Conservation (phyloP, 1,140 invertebrate species). For the Zaprionus davidi region DNA sequence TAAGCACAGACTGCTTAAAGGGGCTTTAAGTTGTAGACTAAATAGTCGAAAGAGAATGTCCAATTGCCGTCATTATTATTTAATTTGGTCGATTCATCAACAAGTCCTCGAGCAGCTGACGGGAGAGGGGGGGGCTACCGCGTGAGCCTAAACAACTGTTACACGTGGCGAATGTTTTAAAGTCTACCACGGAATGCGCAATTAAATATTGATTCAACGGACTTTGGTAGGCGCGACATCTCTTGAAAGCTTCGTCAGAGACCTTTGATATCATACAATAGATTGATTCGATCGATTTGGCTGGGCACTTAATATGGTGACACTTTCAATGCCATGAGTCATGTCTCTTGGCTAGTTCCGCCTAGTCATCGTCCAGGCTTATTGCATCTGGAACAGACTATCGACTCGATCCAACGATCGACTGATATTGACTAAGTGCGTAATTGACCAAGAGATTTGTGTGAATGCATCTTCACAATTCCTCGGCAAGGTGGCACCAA, state of each 20-base stretch:
- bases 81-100: slow-evolving; percentile 61
- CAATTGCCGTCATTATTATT: slow-evolving; percentile 60
- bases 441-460: slow-evolving; percentile 24
- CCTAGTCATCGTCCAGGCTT: slow-evolving; percentile 17
- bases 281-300: slow-evolving; percentile 19
- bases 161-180: slow-evolving; percentile 9
- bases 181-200: slow-evolving; percentile 25
- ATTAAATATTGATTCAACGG: slow-evolving; percentile 46
- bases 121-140: neutral
- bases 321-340: slow-evolving; percentile 19
- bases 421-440: slow-evolving; percentile 3
- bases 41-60: slow-evolving; percentile 61
- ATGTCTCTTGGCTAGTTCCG: neutral
- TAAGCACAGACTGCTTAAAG: slow-evolving; percentile 18
- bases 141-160: slow-evolving; percentile 61
- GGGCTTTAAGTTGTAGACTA: slow-evolving; percentile 38
- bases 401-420: neutral
- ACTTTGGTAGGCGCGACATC: slow-evolving; percentile 12
- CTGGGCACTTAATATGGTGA: slow-evolving; percentile 10
- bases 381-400: neutral
- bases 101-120: neutral
- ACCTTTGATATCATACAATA: neutral
- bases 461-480: neutral
- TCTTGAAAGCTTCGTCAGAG: slow-evolving; percentile 14
- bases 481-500: neutral